Percentiles rank a stretch among this genome's conserved stretches.
phyloP scores from a whole-genome alignment of 2,113 vertebrate genomes.

The Nyctibius bracteatus region DNA sequence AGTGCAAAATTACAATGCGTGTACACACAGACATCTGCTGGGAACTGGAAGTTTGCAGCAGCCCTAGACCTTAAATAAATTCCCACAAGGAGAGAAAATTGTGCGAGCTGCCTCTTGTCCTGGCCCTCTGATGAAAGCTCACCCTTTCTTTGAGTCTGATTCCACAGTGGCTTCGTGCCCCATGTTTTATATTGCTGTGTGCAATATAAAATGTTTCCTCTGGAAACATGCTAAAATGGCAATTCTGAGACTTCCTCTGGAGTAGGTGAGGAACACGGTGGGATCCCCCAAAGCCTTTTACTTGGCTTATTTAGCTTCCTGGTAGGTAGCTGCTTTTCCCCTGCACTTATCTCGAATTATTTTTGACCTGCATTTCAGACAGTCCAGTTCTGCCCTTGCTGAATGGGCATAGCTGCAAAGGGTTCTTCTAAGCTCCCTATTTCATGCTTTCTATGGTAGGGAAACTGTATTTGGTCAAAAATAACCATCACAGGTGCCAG shows the following conservation, averaged over 20 bases:
- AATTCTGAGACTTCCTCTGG: not conserved
- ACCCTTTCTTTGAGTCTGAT: not conserved
- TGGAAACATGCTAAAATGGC: not conserved
- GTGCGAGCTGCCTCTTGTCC: not conserved
- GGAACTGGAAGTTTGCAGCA: not conserved
- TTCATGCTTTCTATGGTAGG: not conserved
- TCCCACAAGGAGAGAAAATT: not conserved
- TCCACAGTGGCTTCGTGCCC: not conserved
- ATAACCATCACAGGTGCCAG: not conserved
- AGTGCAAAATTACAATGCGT: not conserved
- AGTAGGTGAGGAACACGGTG: not conserved
- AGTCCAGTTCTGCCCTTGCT: not conserved
- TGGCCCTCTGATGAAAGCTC: not conserved
- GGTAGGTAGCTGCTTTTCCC: not conserved
- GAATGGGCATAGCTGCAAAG: not conserved
- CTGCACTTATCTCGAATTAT: not conserved
- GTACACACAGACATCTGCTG: not conserved
- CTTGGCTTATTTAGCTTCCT: not conserved
- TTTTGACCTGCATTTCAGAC: not conserved
- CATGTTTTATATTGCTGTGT: not conserved
- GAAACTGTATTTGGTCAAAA: not conserved
- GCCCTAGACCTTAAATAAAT: not conserved
- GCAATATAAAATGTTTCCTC: not conserved
- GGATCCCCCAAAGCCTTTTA: not conserved
- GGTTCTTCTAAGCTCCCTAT: not conserved